Evolutionary conservation across 1,140 invertebrate species (phyloP), one percentile per base, ranked within the genome.

Genomic region (Augochlora pura): DNA sequence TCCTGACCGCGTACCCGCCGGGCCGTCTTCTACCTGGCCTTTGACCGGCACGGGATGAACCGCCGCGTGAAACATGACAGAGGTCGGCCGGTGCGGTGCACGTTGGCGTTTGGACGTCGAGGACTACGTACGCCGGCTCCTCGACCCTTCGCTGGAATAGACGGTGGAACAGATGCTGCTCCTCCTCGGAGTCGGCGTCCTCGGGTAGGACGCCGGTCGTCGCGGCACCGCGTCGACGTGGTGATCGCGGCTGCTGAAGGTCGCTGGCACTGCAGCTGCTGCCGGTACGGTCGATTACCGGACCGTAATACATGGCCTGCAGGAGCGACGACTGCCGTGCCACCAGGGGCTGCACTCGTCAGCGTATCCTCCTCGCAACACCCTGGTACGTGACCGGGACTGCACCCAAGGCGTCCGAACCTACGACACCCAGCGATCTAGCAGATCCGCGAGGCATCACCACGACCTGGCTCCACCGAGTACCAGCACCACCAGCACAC

Each of bases 231-330:
- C 81, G 77, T 72, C 68, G 83, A 72, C 72, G 81, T 60, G 77
- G 81, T 62, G 83, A 82, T 82, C 80, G 76, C 70, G 82, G 46
- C 70, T 67, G 75, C 63, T 68, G 79, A 72, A 77, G 75, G 70
- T 86, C 83, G 82, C 84, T 81, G 78, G 77, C 78, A 85, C 82
- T 84, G 73, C 78, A 82, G 78, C 83, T 81, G 82, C 75, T 75
- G 70, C 84, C 84, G 83, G 80, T 78, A 82, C 76, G 83, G 72
- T 82, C 84, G 80, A 82, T 85, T 76, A 39, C 85, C 85, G 83
- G 69, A 54, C 78, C 83, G 80, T 67, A 65, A 86, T 83, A 81
- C 85, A 86, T 86, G 85, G 85, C 85, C 85, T 81, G 85, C 84
- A 73, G 81, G 67, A 54, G 84, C 84, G 85, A 86, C 85, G 70